Evolutionary conservation across 2,888 invertebrate species (phyloP), one percentile per base, ranked within the genome.

Genomic region (Leptinotarsa haldemani): DNA sequence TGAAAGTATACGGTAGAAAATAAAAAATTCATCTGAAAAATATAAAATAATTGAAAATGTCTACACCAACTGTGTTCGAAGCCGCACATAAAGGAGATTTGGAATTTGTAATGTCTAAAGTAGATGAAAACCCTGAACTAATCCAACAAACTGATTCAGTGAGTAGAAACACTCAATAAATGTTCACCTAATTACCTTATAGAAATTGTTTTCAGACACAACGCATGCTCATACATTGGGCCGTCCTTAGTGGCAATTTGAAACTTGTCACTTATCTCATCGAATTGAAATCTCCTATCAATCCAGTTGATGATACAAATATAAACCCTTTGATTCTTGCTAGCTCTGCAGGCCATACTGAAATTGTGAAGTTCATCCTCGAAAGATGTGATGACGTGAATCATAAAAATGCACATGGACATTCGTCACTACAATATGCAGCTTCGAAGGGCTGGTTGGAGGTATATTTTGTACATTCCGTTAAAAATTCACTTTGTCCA

Each of bases 371-470:
- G 69, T 85, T 92, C 2, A 87, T 96, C 20, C 84, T 95, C 73
- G 88, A 89, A 18, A 91, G 91, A 83, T 93, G 93, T 56, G 94
- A 94, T 16, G 89, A 94, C 86, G 90, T 95, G 0, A 93, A 95
- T 88, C 92, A 92, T 66, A 91, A 91, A 82, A 94, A 93, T 70
- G 87, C 86, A 74, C 91, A 93, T 73, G 95, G 95, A 0, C 95
- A 96, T 86, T 93, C 95, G 52, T 90, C 95, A 12, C 86, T 97
- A 68, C 95, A 95, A 84, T 96, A 96, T 89, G 94, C 95, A 58
- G 93, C 94, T 75, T 96, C 96, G 0, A 96, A 96, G 88, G 94
- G 94, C 74, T 93, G 93, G 90, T 88, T 90, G 80, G 91, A 93
- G 87, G 94, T 94, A 86, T 66, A 53, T 80, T 84, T 52, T 52